phyloP scores from a whole-genome alignment of 2,888 invertebrate species.

The Pristionchus fissidentatus region DNA sequence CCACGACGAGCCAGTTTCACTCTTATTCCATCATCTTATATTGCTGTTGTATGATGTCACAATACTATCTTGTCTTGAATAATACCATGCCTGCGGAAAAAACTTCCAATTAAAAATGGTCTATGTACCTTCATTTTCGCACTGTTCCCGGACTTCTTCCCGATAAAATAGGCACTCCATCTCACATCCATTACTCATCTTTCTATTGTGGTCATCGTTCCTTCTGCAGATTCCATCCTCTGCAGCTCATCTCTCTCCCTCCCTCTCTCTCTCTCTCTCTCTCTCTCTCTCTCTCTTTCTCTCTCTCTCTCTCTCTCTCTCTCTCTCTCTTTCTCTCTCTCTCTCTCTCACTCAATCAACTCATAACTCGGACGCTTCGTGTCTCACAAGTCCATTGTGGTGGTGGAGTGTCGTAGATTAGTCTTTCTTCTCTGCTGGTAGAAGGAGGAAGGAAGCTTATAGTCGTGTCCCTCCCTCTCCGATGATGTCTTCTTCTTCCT shows the following conservation, averaged over 20 bases:
- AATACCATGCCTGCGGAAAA: no score
- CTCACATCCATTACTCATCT: not conserved
- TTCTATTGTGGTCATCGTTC: not conserved
- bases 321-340: no score
- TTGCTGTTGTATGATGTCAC: not conserved
- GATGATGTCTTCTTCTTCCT: conserved; percentile 25
- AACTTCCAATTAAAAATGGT: no score
- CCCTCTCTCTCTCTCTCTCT: no score
- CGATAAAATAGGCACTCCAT: not conserved
- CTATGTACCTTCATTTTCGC: no score
- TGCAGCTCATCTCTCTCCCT: no score
- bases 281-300: no score
- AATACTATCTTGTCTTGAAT: no score
- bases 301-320: no score
- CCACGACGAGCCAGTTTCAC: not conserved
- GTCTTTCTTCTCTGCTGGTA: conserved; percentile 36
- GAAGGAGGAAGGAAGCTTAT: conserved; percentile 35
- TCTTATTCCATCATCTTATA: not conserved
- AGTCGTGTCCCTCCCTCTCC: not conserved
- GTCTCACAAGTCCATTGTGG: conserved; percentile 34
- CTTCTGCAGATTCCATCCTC: not conserved
- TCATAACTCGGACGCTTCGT: conserved; percentile 25
- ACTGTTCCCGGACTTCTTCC: not conserved
- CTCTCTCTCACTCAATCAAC: conserved; percentile 10
- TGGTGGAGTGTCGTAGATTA: conserved; percentile 42